Conservation (phyloP, 2,113 vertebrate species). For the Phoxinus phoxinus region DNA sequence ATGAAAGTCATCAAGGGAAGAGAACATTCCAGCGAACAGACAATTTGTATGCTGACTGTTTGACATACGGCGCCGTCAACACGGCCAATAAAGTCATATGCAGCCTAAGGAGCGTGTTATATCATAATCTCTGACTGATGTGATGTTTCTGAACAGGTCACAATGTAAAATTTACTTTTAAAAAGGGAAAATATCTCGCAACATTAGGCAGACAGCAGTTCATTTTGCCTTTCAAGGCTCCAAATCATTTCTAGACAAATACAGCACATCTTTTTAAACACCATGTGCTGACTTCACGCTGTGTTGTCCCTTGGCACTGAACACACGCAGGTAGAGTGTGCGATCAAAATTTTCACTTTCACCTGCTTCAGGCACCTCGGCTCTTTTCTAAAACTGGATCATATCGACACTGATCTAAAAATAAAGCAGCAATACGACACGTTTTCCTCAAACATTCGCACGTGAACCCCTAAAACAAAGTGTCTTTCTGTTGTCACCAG, state of each 20-base stretch:
- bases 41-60: constrained; percentile 18
- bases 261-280: neutral
- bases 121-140: constrained; percentile 37
- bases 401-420: constrained; percentile 8
- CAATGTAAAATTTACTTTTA: neutral
- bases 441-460: neutral
- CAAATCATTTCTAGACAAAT: neutral
- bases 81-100: constrained; percentile 1
- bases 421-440: neutral
- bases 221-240: neutral
- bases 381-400: neutral
- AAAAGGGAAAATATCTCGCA: neutral
- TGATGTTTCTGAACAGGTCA: constrained; percentile 13
- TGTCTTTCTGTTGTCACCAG: neutral
- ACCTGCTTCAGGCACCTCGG: neutral
- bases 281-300: constrained; percentile 11
- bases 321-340: neutral
- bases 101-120: constrained; percentile 12
- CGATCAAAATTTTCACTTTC: neutral
- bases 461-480: neutral
- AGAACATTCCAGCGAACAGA: constrained; percentile 22
- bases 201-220: neutral
- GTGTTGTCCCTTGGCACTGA: neutral
- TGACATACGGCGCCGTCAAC: neutral
- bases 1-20: neutral